Evolutionary conservation across 1,140 invertebrate genomes (phyloP).

Genomic region (Drosophila pallidifrons): DNA sequence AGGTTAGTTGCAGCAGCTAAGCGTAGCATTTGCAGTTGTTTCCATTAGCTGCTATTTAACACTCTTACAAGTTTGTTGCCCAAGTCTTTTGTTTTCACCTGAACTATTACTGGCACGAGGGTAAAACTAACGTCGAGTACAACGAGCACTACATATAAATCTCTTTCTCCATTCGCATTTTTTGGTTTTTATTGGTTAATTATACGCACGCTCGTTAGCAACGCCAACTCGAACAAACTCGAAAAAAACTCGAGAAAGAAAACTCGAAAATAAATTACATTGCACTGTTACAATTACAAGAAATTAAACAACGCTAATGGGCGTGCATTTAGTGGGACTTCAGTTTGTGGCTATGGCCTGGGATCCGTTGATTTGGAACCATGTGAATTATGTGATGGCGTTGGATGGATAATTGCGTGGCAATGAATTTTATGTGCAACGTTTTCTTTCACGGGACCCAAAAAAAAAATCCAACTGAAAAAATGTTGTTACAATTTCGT

Average conservation of each 20-base stretch:
- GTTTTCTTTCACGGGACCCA: conserved; percentile 47
- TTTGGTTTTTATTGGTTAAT: conserved; percentile 62
- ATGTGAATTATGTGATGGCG: conserved; percentile 57
- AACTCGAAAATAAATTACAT: conserved; percentile 62
- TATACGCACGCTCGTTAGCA: conserved; percentile 72
- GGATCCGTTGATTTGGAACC: conserved; percentile 52
- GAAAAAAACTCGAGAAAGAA: conserved; percentile 20
- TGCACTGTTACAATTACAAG: conserved; percentile 64
- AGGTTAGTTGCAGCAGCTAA: not conserved
- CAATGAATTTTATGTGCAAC: conserved; percentile 72
- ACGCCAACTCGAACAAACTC: conserved; percentile 41
- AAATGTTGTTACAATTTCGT: conserved; percentile 50
- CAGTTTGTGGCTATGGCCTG: conserved; percentile 32
- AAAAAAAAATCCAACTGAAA: conserved; percentile 10
- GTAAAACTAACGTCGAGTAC: not conserved
- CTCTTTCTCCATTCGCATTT: not conserved
- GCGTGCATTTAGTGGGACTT: conserved; percentile 57
- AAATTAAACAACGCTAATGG: conserved; percentile 73
- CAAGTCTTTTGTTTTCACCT: conserved; percentile 79
- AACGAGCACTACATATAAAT: conserved; percentile 2
- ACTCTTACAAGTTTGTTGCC: conserved; percentile 63
- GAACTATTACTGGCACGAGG: conserved; percentile 15
- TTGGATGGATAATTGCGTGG: conserved; percentile 63
- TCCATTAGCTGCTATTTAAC: conserved; percentile 58
- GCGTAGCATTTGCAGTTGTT: conserved; percentile 17